Conservation (phyloP, 2,888 invertebrate species). For the Electrophaes corylata region DNA sequence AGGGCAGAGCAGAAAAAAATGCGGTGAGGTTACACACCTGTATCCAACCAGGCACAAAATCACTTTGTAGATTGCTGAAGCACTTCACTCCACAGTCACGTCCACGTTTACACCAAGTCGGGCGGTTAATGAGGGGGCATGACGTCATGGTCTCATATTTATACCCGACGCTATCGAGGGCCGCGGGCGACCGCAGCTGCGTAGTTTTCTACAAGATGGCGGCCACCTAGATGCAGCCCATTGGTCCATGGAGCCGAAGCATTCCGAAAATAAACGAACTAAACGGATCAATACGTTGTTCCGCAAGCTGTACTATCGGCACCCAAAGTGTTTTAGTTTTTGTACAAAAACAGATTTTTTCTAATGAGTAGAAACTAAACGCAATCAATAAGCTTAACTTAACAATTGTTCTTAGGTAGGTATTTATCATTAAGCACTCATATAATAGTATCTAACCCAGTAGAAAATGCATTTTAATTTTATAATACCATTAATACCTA, state of each 20-base stretch:
- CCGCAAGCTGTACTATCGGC: slow-evolving; percentile 23
- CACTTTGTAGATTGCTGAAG: slow-evolving; percentile 59
- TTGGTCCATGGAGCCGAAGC: slow-evolving; percentile 38
- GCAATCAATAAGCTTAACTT: background rate
- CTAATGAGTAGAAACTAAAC: background rate
- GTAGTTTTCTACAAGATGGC: slow-evolving; percentile 73
- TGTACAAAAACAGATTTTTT: background rate
- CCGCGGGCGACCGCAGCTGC: slow-evolving; percentile 54
- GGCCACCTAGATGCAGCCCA: slow-evolving; percentile 42
- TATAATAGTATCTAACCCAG: too few species aligned
- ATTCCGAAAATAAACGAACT: slow-evolving; percentile 39
- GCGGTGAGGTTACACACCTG: slow-evolving; percentile 79
- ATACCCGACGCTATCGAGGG: slow-evolving; percentile 57
- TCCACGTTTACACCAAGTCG: slow-evolving; percentile 63
- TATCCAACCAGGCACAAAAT: slow-evolving; percentile 74
- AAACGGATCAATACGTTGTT: slow-evolving; percentile 35
- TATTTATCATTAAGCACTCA: too few species aligned
- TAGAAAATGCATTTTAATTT: too few species aligned
- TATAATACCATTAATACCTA: too few species aligned
- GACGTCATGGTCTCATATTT: slow-evolving; percentile 67
- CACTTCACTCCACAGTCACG: slow-evolving; percentile 71
- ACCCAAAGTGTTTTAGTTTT: slow-evolving; percentile 2
- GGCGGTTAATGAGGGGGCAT: slow-evolving; percentile 53
- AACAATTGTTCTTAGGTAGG: too few species aligned
- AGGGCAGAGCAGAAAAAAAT: slow-evolving; percentile 64